Evolutionary conservation across 2,888 invertebrate species (phyloP), one percentile per base, ranked within the genome.

Genomic region (Loripinus fragilis): DNA sequence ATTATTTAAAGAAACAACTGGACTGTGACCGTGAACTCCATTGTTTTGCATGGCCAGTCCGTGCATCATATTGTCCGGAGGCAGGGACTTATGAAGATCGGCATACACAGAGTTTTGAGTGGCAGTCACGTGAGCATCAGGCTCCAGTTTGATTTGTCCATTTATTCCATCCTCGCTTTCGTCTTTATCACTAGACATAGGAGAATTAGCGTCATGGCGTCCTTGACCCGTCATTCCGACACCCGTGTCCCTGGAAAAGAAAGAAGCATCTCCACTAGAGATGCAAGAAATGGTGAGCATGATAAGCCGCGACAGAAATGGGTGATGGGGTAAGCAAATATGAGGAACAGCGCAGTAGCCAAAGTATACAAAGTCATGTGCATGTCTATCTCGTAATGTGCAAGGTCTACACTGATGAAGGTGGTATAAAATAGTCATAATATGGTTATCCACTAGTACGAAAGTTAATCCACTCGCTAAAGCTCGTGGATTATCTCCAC

Each of bases 111-210:
- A 83, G 64, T 80, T 75, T 48, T 85, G 84, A 48, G 79, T 45
- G 76, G 78, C 25, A 41, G 76, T 73, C 38, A 83, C 42, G 33
- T 82, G 85, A 28, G 84, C 80, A 71, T 86, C 86, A 1, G 89
- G 89, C 75, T 90, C 90, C 73, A 87, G 81, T 80, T 91, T 91
- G 65, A 89, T 90, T 71, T 88, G 89, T 28, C 89, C 89, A 73
- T 87, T 87, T 52, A 90, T 76, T 30, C 88, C 88, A 71, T 91
- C 90, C 48, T 89, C 88, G 70, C 89, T 87, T 68, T 90, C 91
- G 77, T 88, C 88, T 71, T 90, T 91, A 75, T 88, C 86, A 78
- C 88, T 88, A 52, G 86, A 85, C 71, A 77, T 76, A 1, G 89
- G 89, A n/a, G 89, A 83, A 41, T 74, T 72, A 20, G 67, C 67